Evolutionary conservation across 1,140 invertebrate species (phyloP).

Genomic region (Bombus ignitus): DNA sequence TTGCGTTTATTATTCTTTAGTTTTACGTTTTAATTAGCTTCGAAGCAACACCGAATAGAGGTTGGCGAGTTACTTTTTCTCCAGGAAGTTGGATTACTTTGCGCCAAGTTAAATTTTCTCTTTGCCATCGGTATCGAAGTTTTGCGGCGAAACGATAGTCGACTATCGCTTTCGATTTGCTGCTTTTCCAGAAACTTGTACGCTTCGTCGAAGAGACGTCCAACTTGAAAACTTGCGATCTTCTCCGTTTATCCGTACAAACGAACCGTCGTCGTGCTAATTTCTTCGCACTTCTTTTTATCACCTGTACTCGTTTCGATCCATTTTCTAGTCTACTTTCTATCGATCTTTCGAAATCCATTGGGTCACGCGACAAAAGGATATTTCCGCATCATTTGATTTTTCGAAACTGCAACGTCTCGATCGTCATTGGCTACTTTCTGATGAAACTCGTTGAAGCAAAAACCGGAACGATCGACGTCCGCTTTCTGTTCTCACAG

Average conservation of each 20-base stretch:
- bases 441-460: background rate
- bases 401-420: background rate
- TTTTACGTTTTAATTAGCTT: background rate
- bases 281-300: background rate
- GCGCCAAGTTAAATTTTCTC: background rate
- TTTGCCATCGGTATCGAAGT: slow-evolving; percentile 29
- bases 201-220: background rate
- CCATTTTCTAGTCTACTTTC: background rate
- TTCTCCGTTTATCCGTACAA: background rate
- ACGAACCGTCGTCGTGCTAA: background rate
- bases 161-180: slow-evolving; percentile 14
- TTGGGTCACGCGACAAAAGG: background rate
- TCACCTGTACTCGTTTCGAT: background rate
- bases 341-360: background rate
- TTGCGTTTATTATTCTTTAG: background rate
- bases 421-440: background rate
- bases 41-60: no score
- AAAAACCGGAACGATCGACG: background rate
- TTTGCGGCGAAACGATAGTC: slow-evolving; percentile 38
- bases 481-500: slow-evolving; percentile 41
- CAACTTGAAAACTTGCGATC: background rate
- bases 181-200: slow-evolving; percentile 28
- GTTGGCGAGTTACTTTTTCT: background rate
- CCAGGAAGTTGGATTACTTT: background rate
- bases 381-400: background rate